These are phyloP conservation scores for Eretmochelys imbricata DNA, from an alignment of 2,113 vertebrate species.

Conservation along the genomic window DNA sequence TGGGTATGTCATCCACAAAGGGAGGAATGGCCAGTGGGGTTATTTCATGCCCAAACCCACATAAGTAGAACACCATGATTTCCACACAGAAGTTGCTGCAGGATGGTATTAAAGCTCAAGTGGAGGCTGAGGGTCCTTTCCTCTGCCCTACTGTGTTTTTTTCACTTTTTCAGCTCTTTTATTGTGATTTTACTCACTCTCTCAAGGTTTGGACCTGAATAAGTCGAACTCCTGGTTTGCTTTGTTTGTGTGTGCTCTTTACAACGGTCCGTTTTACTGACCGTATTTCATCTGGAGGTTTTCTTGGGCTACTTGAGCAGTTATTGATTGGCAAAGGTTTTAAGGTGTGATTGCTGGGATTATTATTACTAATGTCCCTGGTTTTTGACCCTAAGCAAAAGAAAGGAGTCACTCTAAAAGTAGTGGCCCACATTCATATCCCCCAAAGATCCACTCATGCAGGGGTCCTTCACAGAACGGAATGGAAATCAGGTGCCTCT, in stretches of 20 bases:
- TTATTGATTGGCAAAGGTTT: background rate
- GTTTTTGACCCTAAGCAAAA: background rate
- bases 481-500: background rate
- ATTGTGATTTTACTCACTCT: background rate
- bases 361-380: background rate
- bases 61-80: background rate
- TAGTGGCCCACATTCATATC: background rate
- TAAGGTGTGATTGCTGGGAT: background rate
- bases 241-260: background rate
- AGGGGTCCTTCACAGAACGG: no score
- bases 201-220: background rate
- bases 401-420: background rate
- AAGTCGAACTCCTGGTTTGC: background rate
- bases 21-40: accelerated
- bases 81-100: background rate
- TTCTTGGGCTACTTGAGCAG: background rate
- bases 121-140: background rate
- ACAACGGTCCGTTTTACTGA: background rate
- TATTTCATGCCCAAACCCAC: accelerated
- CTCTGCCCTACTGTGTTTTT: background rate
- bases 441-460: no score
- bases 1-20: background rate
- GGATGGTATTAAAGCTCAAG: background rate
- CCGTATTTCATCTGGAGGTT: background rate
- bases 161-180: background rate